phyloP scores from a whole-genome alignment of 2,113 vertebrate genomes.

The Pteruthius melanotis region DNA sequence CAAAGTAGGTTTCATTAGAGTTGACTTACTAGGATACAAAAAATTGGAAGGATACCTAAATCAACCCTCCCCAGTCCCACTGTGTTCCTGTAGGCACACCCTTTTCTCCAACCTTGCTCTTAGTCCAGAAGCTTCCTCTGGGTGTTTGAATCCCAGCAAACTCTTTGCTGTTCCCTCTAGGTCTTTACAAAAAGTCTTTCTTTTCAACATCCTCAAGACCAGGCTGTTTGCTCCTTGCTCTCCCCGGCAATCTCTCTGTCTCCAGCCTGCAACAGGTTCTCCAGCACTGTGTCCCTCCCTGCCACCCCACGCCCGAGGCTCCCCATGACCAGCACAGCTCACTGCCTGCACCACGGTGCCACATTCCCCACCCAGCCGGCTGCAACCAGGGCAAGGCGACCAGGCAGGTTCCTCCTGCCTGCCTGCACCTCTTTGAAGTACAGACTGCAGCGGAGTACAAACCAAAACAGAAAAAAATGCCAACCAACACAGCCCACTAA shows the following conservation, averaged over 20 bases:
- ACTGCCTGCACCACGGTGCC: accelerated
- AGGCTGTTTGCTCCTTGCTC: background rate
- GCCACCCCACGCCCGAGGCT: background rate
- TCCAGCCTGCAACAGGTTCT: background rate
- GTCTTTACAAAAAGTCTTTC: background rate
- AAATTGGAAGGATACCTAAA: background rate
- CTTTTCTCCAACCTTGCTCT: background rate
- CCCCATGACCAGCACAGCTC: background rate
- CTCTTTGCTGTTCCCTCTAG: background rate
- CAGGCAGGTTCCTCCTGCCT: slow-evolving; percentile 20
- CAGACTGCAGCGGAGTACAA: background rate
- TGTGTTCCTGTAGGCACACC: background rate
- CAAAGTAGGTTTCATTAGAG: background rate
- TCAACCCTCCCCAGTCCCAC: background rate
- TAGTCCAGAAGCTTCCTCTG: slow-evolving; percentile 5
- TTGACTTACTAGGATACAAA: background rate
- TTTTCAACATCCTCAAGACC: background rate
- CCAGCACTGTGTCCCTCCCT: background rate
- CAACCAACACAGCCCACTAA: background rate
- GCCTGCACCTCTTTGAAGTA: background rate
- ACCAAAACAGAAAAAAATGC: background rate
- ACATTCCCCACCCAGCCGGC: background rate
- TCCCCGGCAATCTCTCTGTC: background rate
- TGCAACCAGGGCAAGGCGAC: background rate
- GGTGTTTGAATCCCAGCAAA: background rate